Evolutionary conservation across 2,888 invertebrate species (phyloP).

Genomic region (Hermodice carunculata): DNA sequence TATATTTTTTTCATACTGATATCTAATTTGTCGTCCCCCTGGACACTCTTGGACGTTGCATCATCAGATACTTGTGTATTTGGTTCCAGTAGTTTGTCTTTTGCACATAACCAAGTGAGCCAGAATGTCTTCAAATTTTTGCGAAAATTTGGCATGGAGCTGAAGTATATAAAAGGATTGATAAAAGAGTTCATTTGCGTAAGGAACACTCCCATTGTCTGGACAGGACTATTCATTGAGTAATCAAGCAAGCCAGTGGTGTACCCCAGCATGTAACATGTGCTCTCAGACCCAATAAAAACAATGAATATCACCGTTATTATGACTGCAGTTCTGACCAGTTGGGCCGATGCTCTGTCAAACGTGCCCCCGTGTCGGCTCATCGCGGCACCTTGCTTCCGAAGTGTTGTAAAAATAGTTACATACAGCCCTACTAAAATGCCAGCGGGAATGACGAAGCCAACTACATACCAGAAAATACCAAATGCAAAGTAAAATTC

Average conservation of each 20-base stretch:
- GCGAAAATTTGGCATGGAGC: neutral
- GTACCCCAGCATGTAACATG: neutral
- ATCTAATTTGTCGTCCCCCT: too few species aligned
- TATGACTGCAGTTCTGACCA: slow-evolving; percentile 1
- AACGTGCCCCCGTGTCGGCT: neutral
- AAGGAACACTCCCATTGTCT: slow-evolving; percentile 8
- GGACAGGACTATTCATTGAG: neutral
- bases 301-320: neutral
- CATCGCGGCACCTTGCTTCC: neutral
- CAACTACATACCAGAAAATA: neutral
- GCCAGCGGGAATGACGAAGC: slow-evolving; percentile 2
- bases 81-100: too few species aligned
- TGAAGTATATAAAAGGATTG: slow-evolving; percentile 4
- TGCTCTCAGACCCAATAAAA: neutral
- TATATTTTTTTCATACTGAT: too few species aligned
- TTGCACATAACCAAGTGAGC: too few species aligned
- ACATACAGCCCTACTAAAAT: slow-evolving; percentile 1
- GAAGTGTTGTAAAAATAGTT: neutral
- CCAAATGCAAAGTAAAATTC: neutral
- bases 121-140: too few species aligned
- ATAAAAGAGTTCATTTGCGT: slow-evolving; percentile 3
- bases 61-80: too few species aligned
- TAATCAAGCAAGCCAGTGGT: neutral
- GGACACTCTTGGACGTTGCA: too few species aligned
- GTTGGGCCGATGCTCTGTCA: neutral